phyloP scores from a whole-genome alignment of 2,797 vertebrate genomes.

The Distichodus sexfasciatus region DNA sequence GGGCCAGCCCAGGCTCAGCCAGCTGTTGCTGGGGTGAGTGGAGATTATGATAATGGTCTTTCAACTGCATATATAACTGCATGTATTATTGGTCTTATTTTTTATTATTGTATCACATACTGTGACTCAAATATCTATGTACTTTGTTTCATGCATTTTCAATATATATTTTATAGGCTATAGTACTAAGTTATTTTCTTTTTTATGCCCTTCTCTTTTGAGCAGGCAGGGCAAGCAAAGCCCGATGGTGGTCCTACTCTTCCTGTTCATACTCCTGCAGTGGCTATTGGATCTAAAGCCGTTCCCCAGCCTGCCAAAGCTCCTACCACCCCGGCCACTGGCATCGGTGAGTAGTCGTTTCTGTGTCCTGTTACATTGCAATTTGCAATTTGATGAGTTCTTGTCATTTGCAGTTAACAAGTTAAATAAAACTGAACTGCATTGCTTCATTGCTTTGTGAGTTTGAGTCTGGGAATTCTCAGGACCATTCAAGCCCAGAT shows the following conservation, averaged over 20 bases:
- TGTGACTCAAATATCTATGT: too few relatives aligned
- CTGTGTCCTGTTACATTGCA: background rate
- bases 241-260: slow-evolving; percentile 70
- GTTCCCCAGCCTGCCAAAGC: slow-evolving; percentile 73
- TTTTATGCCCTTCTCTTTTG: background rate
- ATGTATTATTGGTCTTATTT: background rate
- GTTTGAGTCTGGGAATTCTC: too few relatives aligned
- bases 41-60: background rate
- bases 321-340: slow-evolving; percentile 75
- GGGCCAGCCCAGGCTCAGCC: slow-evolving; percentile 66
- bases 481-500: too few relatives aligned
- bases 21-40: slow-evolving; percentile 75
- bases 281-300: slow-evolving; percentile 69
- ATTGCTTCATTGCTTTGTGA: too few relatives aligned
- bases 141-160: too few relatives aligned
- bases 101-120: too few relatives aligned
- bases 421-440: too few relatives aligned
- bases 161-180: too few relatives aligned
- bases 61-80: background rate
- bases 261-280: slow-evolving; percentile 59
- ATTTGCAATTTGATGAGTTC: too few relatives aligned
- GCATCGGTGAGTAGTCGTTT: slow-evolving; percentile 75
- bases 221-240: slow-evolving; percentile 73
- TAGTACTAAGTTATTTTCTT: background rate
- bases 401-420: too few relatives aligned